Evolutionary conservation across 35 echinoderm and acorn worm genomes (phyloP), one percentile per base, ranked within the genome.

Genomic region (Lytechinus pictus): DNA sequence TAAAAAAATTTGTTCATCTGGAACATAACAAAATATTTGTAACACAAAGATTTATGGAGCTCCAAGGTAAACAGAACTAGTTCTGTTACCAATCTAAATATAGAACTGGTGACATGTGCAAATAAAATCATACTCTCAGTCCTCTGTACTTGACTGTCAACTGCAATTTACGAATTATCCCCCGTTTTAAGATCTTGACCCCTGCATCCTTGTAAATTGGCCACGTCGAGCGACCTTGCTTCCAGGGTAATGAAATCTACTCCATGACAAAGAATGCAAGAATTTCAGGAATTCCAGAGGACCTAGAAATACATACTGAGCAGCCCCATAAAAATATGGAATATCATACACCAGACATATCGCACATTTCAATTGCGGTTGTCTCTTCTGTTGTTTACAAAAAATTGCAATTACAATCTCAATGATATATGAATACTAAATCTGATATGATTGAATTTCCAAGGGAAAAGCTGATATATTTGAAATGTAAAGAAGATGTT

Each of bases 401-500:
- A 8, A 79, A 0, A 79, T 79, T 79, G 66, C 19, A 79, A 79
- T 6, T 79, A 6, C 16, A 79, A 24, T 24, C n/a, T 24, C 16
- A 72, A 72, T 72, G 66, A 79, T 24, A 79, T 79, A 24, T 79
- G 66, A 79, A 79, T 79, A 79, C 66, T 79, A 79, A 79, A 79
- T 79, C 66, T 79, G 66, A 79, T 79, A 79, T 79, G 66, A 79
- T 79, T 79, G 66, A 79, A 79, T n/a, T 16, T 24, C 66, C 8
- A 79, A 7, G n/a, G 7, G 24, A 16, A n/a, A 79, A 79, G 24
- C 66, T 24, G 66, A 79, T 79, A 79, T 79, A 24, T 6, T 79
- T 79, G 66, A 79, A 79, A 44, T 44, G 33, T 44, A 2, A 44
- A 24, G 21, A 79, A 79, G n/a, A 79, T 24, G 8, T 79, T 79